Conservation (phyloP, 53 echinoderm and acorn worm genomes). For the Stichopus horrens region DNA sequence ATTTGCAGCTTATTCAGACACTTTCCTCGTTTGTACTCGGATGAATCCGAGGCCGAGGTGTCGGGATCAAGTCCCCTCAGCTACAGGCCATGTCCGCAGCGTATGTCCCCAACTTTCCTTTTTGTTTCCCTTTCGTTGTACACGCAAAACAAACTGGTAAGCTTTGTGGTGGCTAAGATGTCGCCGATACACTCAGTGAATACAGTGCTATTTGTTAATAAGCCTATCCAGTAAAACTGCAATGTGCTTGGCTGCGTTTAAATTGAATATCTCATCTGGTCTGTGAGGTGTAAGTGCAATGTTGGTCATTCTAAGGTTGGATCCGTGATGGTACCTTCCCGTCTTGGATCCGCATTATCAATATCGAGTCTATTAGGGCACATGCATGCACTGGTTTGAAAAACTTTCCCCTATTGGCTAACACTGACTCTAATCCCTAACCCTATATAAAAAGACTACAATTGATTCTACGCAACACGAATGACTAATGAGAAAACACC, state of each 20-base stretch:
- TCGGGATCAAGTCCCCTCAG: too few relatives aligned
- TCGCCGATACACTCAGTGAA: slow-evolving; percentile 24
- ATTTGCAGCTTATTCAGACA: slow-evolving; percentile 19
- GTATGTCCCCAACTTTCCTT: too few relatives aligned
- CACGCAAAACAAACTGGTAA: slow-evolving; percentile 37
- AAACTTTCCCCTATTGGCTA: slow-evolving; percentile 1
- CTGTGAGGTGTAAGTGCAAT: not conserved
- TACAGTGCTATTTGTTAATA: not conserved
- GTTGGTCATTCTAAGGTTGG: slow-evolving; percentile 11
- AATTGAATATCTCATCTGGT: slow-evolving; percentile 26
- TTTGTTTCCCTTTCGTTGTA: not conserved
- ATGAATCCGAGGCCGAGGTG: not conserved
- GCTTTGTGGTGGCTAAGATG: slow-evolving; percentile 7
- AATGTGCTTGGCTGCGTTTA: slow-evolving; percentile 8
- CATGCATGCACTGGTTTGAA: not conserved
- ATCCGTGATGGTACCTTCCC: slow-evolving; percentile 17
- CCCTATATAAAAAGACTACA: not conserved
- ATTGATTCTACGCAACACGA: slow-evolving; percentile 19
- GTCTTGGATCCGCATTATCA: slow-evolving; percentile 25
- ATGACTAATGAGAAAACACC: slow-evolving; percentile 8
- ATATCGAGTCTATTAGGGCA: not conserved
- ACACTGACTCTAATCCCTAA: not conserved
- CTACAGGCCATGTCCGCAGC: too few relatives aligned
- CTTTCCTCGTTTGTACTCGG: slow-evolving; percentile 12
- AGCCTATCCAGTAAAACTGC: slow-evolving; percentile 20